Conservation (phyloP, 1,140 invertebrate genomes). For the Acyrthosiphon pisum region DNA sequence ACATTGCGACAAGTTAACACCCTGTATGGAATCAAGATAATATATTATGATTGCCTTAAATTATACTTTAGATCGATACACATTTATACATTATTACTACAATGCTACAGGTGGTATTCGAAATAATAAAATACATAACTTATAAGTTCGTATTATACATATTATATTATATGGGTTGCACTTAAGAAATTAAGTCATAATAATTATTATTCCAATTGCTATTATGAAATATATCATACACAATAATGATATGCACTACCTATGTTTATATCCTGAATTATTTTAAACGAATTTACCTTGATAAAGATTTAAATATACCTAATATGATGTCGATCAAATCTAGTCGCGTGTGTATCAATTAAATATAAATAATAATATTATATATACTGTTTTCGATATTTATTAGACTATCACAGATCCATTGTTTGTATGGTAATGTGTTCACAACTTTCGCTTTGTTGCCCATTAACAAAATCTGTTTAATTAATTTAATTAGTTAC, state of each 20-base stretch:
- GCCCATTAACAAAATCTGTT: background rate
- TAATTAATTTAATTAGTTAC: background rate
- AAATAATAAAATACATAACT: background rate
- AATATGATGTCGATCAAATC: background rate
- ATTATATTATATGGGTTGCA: background rate
- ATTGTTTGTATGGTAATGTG: background rate
- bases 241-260: background rate
- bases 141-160: no score
- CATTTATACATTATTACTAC: background rate
- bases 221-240: background rate
- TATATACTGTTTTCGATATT: background rate
- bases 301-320: background rate
- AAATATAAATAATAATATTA: background rate
- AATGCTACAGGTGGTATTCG: background rate
- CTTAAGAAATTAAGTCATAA: background rate
- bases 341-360: background rate
- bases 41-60: background rate
- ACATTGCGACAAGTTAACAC: background rate
- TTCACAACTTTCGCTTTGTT: background rate
- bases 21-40: background rate
- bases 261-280: background rate
- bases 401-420: background rate
- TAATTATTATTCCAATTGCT: background rate
- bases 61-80: background rate
- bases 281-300: background rate